Evolutionary conservation across 2,797 vertebrate genomes (phyloP).

Genomic region (Neopelma chrysocephalum): DNA sequence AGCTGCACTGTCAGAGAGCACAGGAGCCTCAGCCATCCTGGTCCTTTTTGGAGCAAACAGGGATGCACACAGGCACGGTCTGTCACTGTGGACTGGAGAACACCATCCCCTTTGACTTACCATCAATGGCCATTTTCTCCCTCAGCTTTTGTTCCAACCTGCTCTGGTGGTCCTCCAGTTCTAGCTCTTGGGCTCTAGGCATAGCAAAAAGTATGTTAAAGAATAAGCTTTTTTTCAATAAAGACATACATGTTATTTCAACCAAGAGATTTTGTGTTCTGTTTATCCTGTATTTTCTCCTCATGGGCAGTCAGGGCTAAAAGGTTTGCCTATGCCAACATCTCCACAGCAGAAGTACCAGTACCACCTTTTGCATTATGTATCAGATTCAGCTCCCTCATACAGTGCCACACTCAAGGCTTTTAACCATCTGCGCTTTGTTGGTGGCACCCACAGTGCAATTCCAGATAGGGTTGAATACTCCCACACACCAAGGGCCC

Average conservation of each 20-base stretch:
- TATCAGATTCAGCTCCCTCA: not conserved
- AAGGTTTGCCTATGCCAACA: not conserved
- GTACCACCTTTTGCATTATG: not conserved
- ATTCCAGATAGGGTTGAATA: not conserved
- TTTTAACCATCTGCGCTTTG: not conserved
- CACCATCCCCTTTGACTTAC: slow-evolving; percentile 68
- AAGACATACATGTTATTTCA: not conserved
- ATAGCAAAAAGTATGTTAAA: not conserved
- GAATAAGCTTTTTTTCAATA: not conserved
- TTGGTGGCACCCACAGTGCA: not conserved
- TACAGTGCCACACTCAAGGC: not conserved
- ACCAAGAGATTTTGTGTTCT: not conserved
- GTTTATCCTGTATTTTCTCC: not conserved
- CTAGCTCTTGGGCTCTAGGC: slow-evolving; percentile 89
- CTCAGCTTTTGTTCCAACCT: slow-evolving; percentile 85
- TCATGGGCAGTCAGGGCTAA: not conserved
- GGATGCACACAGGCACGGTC: rapidly evolving
- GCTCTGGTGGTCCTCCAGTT: slow-evolving; percentile 91
- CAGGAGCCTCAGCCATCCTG: not conserved
- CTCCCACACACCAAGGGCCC: rapidly evolving
- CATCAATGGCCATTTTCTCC: slow-evolving; percentile 81
- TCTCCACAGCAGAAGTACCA: not conserved
- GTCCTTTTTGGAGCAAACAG: not conserved
- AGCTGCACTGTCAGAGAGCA: not conserved
- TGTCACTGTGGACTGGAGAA: not conserved